Evolutionary conservation across 2,113 vertebrate species (phyloP), one percentile per base, ranked within the genome.

Genomic region (Oreotrochilus melanogaster): DNA sequence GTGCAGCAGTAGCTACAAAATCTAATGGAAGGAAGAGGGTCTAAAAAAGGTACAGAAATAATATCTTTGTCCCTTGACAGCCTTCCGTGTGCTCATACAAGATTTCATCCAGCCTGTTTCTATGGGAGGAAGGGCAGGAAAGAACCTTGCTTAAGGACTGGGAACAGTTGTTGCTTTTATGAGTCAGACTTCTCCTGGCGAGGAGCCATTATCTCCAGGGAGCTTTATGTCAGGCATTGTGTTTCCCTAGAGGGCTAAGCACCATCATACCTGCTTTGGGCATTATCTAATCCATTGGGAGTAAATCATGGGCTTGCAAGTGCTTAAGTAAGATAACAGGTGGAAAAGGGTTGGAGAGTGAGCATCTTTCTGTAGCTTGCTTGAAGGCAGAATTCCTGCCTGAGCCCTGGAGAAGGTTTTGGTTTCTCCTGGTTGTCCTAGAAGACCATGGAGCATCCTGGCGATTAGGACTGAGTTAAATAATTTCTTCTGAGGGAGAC

Each of bases 81-180:
- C 31, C 14, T 58, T 53, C 51, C 74, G 11, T 25, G 3, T 31
- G 14, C 51, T 89, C 47, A 48, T 35, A 43, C 30, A 58, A 45
- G 71, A 37, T 45, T 70, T n/a, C 31, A 69, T 53, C 62, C 56
- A 74, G 51, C 47, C 51, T n/a, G 1, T 65, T 80, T 60, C 51
- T 83, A 1, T 66, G 69, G 39, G 13, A 89, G 45, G 25, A 84
- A 23, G 33, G 62, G 10, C 56, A 81, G 45, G 51, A 69, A 48
- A n/a, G 65, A 72, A 27, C 30, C 45, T 79, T 72, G 45, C 53
- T 58, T 79, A 12, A 45, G n/a, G 37, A 73, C 18, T 0, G 0
- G 12, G 54, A 73, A 24, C 28, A 50, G 1, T 19, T 66, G 58
- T 53, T 75, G 48, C 37, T 73, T 81, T 79, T 83, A 30, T 53